These are phyloP conservation scores for Ophion slaviceki DNA, from an alignment of 2,888 invertebrate genomes.

Conservation along the genomic window DNA sequence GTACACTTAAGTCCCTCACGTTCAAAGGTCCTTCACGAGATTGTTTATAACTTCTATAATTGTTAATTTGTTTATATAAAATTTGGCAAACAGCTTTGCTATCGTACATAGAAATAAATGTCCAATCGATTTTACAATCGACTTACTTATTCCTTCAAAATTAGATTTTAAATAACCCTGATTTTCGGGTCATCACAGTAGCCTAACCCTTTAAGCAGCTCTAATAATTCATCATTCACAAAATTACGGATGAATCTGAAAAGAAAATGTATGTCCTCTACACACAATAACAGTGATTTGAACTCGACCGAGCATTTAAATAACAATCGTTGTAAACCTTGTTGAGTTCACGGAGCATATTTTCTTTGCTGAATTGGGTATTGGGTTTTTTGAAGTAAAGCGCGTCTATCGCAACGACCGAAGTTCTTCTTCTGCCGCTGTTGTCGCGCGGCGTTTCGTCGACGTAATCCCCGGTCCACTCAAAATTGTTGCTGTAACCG, in stretches of 20 bases:
- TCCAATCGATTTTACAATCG: no score
- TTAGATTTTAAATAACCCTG: no score
- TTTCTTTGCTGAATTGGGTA: conserved; percentile 86
- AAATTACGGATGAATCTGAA: neutral
- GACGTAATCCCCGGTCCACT: conserved; percentile 89
- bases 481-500: conserved; percentile 93
- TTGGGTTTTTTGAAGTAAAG: conserved; percentile 85
- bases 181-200: no score
- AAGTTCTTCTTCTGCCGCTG: conserved; percentile 88
- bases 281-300: neutral
- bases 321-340: conserved; percentile 87
- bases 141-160: no score
- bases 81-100: no score
- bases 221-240: no score
- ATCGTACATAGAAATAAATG: no score
- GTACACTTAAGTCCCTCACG: no score
- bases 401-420: conserved; percentile 96
- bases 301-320: neutral
- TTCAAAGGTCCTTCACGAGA: no score
- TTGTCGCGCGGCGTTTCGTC: conserved; percentile 90
- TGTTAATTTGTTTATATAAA: no score
- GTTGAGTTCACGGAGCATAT: conserved; percentile 91
- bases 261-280: neutral
- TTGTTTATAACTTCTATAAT: no score
- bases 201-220: no score